Evolutionary conservation across 2,888 invertebrate genomes (phyloP), one percentile per base, ranked within the genome.

Genomic region (Fabriciana adippe): DNA sequence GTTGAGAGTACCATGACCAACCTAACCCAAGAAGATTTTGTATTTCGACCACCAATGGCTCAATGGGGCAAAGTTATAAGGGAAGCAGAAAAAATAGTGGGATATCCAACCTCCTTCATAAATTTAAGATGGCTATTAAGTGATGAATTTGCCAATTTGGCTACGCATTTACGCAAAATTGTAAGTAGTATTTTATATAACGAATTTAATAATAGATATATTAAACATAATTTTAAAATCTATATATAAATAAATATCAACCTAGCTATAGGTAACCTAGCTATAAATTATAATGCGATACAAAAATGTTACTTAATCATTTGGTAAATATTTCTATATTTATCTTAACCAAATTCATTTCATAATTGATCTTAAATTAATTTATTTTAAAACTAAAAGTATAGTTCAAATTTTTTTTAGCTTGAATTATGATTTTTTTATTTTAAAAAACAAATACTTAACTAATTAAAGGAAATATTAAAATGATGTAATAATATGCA

Each of bases 91-190:
- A 92, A 92, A 74, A 89, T 93, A 73, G 93, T 93, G 64, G 92
- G 93, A 76, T 89, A 94, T 86, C 94, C 94, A 73, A 94, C 94
- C 81, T 94, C 94, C 71, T 94, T 93, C 78, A 93, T 93, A 91
- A 93, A 93, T 81, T 86, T 94, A 77, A 87, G 94, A 85, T 94
- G 94, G 94, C 85, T 94, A 77, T 89, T 94, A 74, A 94, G 93
- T 82, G 94, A 94, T 81, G 94, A 94, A 90, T 94, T 94, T 79
- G 94, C 93, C 69, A 94, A 94, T 90, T 85, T 93, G 78, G 93
- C 93, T 54, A 87, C 92, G 89, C 92, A 93, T 83, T 85, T 93
- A 69, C 87, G 93, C 13, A 93, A 93, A 84, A 88, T 93, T 71
- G 93, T 93, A 77, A 91, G 91, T 86, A 78, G n/a, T 8, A 31